Conservation (phyloP, 2,797 vertebrate genomes). For the Sebastes umbrosus region DNA sequence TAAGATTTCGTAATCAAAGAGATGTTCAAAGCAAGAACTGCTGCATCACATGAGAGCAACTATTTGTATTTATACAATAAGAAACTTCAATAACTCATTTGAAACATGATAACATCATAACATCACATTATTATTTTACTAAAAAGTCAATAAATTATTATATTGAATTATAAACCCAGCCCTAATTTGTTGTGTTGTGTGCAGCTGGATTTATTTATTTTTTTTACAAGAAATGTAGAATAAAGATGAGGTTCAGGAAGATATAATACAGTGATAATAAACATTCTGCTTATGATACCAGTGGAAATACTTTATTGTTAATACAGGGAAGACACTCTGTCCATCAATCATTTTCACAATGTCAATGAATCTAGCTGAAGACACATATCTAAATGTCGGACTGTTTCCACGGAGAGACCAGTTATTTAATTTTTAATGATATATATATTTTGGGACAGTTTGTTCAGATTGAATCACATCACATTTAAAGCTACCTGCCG, state of each 20-base stretch:
- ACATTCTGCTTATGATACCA: background rate
- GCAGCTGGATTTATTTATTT: background rate
- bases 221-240: background rate
- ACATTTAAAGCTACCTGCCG: slow-evolving; percentile 14
- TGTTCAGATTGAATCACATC: background rate
- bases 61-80: background rate
- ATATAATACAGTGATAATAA: background rate
- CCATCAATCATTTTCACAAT: background rate
- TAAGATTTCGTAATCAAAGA: background rate
- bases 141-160: background rate
- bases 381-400: background rate
- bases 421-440: background rate
- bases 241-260: background rate
- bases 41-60: background rate
- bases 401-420: background rate
- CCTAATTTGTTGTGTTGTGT: background rate
- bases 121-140: background rate
- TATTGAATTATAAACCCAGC: background rate
- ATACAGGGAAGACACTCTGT: background rate
- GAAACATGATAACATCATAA: background rate
- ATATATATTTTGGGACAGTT: background rate
- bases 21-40: background rate
- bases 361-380: background rate
- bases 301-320: background rate
- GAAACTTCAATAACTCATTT: background rate